Evolutionary conservation across 1,140 invertebrate genomes (phyloP), one percentile per base, ranked within the genome.

Genomic region (Armadillidium nasatum): DNA sequence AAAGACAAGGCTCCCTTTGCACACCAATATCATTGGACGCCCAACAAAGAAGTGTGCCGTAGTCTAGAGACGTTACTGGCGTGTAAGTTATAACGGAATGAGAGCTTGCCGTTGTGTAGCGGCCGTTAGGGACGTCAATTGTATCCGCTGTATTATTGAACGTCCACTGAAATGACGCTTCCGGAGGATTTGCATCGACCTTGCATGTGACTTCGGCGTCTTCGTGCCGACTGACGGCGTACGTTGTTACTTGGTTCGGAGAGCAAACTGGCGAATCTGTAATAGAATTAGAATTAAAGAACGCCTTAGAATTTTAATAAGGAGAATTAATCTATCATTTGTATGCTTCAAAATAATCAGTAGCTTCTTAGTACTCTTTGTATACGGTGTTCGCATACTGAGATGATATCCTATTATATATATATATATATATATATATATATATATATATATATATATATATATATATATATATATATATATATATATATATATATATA

Each of bases 141-240:
- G 72, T 74, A 21, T 74, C 72, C 6, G 72, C 72, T 13, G 72
- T 76, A 84, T 92, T 94, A 85, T 95, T 95, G 84, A 95, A 93
- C 43, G 91, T 89, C 94, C 94, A 95, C 78, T 91, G 90, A 84
- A 94, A 95, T 72, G 88, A 90, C 80, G 91, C 89, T 21, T 92
- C 92, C 11, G 90, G 88, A 13, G 94, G 93, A 84, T 91, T 93
- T 11, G 93, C 90, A 80, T 94, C 92, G 15, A 95, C 93, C 85
- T 91, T 90, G 84, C 94, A 96, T 73, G 90, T 85, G 72, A 95
- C 91, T 79, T 88, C 88, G 11, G 90, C 88, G 10, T 88, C 88
- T 83, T 94, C 93, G 54, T 92, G 90, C 67, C 91, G 87, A 0
- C 91, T 93, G 2, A 92, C 91, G 15, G 92, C 91, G 82, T 90